Conservation (phyloP, 2,888 invertebrate species). For the Opisthograptis luteolata region DNA sequence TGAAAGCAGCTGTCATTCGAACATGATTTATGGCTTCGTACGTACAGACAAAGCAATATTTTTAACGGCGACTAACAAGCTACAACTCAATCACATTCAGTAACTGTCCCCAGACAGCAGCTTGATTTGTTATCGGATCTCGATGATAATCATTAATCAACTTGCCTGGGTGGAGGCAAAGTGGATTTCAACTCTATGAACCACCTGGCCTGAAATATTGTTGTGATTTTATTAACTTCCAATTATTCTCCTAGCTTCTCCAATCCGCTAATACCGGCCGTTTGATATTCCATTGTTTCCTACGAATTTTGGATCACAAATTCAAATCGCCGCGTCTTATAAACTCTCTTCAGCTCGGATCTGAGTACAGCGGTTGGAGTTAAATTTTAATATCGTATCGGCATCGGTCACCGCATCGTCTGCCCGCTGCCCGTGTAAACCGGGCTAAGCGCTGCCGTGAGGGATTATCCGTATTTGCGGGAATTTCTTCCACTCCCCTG, state of each 20-base stretch:
- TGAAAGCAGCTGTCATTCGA: constrained; percentile 32
- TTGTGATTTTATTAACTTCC: constrained; percentile 23
- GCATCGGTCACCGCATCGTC: constrained; percentile 47
- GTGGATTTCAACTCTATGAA: constrained; percentile 5
- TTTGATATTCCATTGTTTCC: constrained; percentile 11
- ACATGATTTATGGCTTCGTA: constrained; percentile 38
- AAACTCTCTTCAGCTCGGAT: constrained; percentile 29
- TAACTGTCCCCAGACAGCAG: constrained; percentile 19
- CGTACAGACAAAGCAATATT: constrained; percentile 36
- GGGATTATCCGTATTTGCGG: constrained; percentile 70
- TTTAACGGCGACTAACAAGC: constrained; percentile 42
- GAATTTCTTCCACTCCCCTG: constrained; percentile 48
- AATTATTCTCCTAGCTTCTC: constrained; percentile 4
- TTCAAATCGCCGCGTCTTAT: constrained; percentile 33
- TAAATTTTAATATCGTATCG: constrained; percentile 43
- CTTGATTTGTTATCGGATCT: constrained; percentile 24
- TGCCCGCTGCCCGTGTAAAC: constrained; percentile 54
- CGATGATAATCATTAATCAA: constrained; percentile 27
- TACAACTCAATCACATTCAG: constrained; percentile 33
- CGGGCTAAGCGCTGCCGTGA: constrained; percentile 58
- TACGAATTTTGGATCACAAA: constrained; percentile 28
- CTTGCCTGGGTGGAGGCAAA: too few relatives aligned
- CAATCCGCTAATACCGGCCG: not conserved
- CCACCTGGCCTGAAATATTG: constrained; percentile 5
- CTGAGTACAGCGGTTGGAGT: constrained; percentile 32